Percentiles rank a stretch among this genome's conserved stretches.
phyloP scores from a whole-genome alignment of 2,113 vertebrate species.

The Microtus montanus region DNA sequence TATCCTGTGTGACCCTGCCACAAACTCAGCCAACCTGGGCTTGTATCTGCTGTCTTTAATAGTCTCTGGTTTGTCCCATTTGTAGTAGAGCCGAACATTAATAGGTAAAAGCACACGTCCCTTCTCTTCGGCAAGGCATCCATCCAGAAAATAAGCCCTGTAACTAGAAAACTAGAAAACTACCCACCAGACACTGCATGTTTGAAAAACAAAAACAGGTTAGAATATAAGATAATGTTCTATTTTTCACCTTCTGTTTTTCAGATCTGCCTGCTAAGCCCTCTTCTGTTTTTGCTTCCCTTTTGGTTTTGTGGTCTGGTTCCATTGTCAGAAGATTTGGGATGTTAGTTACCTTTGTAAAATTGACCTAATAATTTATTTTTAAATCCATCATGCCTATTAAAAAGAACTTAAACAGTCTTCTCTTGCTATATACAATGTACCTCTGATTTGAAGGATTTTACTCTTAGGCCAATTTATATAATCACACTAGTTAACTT shows the following conservation, averaged over 20 bases:
- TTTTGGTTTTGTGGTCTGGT: background rate
- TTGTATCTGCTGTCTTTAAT: conserved; percentile 52
- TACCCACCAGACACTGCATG: background rate
- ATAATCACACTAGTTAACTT: conserved; percentile 32
- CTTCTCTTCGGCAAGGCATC: conserved; percentile 59
- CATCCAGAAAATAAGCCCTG: conserved; percentile 73
- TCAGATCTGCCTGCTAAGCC: background rate
- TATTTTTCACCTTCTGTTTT: background rate
- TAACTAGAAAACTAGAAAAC: background rate
- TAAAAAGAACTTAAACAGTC: conserved; percentile 21
- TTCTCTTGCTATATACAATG: background rate
- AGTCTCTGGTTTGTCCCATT: conserved; percentile 40
- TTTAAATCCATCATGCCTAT: background rate
- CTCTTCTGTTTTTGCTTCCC: background rate
- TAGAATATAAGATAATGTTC: background rate
- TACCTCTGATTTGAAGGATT: background rate
- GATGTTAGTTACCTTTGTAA: background rate
- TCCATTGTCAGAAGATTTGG: background rate
- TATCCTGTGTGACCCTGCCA: background rate
- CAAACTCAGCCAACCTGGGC: conserved; percentile 38
- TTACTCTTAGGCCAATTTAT: conserved; percentile 8
- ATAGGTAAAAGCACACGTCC: conserved; percentile 47
- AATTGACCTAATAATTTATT: background rate
- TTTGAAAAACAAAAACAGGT: background rate
- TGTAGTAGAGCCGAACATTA: conserved; percentile 44